Conservation (phyloP, 1,140 invertebrate species). For the Heliconius nattereri region DNA sequence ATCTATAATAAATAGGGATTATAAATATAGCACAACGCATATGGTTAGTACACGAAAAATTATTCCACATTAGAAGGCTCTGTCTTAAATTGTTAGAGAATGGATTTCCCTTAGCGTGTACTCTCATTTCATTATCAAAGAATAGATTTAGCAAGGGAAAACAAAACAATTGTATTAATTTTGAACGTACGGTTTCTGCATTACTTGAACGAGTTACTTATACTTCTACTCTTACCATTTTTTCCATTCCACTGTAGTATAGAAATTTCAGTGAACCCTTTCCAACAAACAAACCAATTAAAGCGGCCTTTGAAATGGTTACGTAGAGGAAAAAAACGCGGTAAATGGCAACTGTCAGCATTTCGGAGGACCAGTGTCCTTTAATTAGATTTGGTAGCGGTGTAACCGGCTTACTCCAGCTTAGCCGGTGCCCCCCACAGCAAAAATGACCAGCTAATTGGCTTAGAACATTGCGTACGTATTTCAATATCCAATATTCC, state of each 20-base stretch:
- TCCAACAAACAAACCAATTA: conserved; percentile 69
- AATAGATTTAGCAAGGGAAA: conserved; percentile 76
- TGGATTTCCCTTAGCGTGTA: conserved; percentile 73
- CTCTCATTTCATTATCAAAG: conserved; percentile 74
- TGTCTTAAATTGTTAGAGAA: conserved; percentile 74
- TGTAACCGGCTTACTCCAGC: conserved; percentile 76
- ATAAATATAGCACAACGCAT: background rate
- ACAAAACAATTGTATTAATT: conserved; percentile 79
- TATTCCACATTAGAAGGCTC: conserved; percentile 65
- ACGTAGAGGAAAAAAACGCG: conserved; percentile 60
- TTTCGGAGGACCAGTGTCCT: conserved; percentile 71
- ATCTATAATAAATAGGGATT: background rate
- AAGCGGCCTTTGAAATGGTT: conserved; percentile 58
- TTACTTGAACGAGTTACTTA: conserved; percentile 74
- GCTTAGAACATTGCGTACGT: conserved; percentile 74
- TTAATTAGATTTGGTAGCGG: conserved; percentile 78
- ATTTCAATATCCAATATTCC: conserved; percentile 75
- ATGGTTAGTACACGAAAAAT: conserved; percentile 64
- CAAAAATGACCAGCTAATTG: conserved; percentile 80
- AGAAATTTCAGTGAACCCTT: conserved; percentile 47
- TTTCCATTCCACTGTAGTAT: conserved; percentile 44
- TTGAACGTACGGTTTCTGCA: conserved; percentile 69
- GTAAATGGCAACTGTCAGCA: conserved; percentile 73
- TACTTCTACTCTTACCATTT: conserved; percentile 52
- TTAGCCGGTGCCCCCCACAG: conserved; percentile 67